Base-by-base conservation (phyloP, 2,113 vertebrate species). In the Emydura subglobosa region DNA sequence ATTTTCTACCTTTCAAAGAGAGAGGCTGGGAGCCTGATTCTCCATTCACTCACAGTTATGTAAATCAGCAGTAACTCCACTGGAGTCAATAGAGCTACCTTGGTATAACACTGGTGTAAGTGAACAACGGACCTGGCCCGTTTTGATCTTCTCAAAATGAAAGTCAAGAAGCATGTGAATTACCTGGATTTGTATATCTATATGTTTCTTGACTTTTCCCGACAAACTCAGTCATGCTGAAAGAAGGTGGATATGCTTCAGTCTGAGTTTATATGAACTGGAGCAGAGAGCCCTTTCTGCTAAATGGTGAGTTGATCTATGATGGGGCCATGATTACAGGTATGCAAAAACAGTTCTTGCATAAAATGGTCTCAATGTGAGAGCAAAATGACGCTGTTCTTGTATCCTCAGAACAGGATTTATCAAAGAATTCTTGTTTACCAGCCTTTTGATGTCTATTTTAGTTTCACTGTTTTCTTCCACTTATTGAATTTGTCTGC, bases 401-500 rank as follows among this genome's bases (percentile, higher is more conserved):
- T 10, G 1, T 44, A 12, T 68, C 0, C 50, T 7, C 12, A 50
- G 16, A 81, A 59, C 57, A 51, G 0, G 16, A 5, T 24, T 72
- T 68, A 42, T 74, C 13, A 50, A 50, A 83, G 39, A 49, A 7
- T 11, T 3, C 1, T 31, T 16, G 10, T 4, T 0, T 7, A 54
- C 4, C 85, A 59, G 55, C 27, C 6, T 19, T 89, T 29, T 25
- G 0, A 1, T 22, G 2, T 76, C 1, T 84, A 74, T n/a, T 50
- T 12, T 19, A 89, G 6, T 85, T 72, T 85, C 34, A 85, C 17
- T 53, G 1, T 54, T 84, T 76, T 47, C 49, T 88, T 86, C 44
- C 82, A 42, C 4, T 1, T 1, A 31, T 53, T 24, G 11, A 39
- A 8, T 6, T 42, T 65, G 86, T 90, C 72, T 79, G 25, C 13